These are phyloP conservation scores for Pogonognathellus flavescens DNA, from an alignment of 1,140 invertebrate species.

Conservation along the genomic window DNA sequence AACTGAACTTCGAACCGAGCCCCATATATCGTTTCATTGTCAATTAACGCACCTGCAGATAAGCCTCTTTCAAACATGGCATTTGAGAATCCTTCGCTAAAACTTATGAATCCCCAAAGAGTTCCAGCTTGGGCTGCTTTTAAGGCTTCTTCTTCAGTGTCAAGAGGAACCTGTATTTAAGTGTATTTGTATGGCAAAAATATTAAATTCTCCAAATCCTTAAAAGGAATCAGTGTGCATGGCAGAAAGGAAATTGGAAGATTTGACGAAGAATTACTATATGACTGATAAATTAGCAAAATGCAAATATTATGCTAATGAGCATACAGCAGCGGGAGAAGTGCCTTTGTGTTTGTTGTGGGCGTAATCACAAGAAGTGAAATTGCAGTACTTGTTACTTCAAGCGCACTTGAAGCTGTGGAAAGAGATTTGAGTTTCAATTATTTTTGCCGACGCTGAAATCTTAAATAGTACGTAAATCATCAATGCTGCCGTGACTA, in stretches of 20 bases:
- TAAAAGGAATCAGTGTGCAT: no score
- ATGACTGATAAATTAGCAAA: slow-evolving; percentile 55
- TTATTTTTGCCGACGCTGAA: slow-evolving; percentile 64
- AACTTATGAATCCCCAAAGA: slow-evolving; percentile 71
- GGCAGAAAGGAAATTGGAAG: slow-evolving; percentile 63
- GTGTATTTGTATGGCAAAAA: no score
- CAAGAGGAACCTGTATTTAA: background rate
- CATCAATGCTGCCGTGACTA: slow-evolving; percentile 41
- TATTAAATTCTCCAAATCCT: no score
- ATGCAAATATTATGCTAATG: slow-evolving; percentile 53
- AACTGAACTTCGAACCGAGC: slow-evolving; percentile 69
- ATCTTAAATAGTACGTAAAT: slow-evolving; percentile 65
- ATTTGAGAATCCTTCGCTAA: slow-evolving; percentile 70
- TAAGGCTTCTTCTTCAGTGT: slow-evolving; percentile 67
- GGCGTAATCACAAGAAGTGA: slow-evolving; percentile 65
- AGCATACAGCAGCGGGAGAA: slow-evolving; percentile 63
- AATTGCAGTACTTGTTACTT: no score
- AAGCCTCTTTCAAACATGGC: slow-evolving; percentile 68
- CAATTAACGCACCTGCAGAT: slow-evolving; percentile 63
- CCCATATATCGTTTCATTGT: slow-evolving; percentile 69
- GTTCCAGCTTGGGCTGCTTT: slow-evolving; percentile 69
- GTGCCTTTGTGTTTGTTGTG: slow-evolving; percentile 64
- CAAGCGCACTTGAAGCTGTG: slow-evolving; percentile 63
- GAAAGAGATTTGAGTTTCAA: slow-evolving; percentile 61
- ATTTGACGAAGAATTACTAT: slow-evolving; percentile 61